Evolutionary conservation across 2,797 vertebrate genomes (phyloP).

Genomic region (Rhinoraja longicauda): DNA sequence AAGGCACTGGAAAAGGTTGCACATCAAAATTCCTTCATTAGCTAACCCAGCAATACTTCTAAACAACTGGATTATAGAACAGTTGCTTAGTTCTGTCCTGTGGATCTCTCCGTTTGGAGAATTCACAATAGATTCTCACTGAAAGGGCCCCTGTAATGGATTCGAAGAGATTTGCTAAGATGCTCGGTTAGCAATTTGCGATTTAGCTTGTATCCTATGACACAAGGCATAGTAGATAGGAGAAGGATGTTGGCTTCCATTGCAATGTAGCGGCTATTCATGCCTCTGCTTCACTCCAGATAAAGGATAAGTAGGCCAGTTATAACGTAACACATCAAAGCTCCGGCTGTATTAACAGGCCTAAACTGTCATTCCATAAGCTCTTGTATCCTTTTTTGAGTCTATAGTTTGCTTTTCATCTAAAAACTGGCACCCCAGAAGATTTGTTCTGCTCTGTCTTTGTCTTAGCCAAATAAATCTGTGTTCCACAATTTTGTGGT

Average conservation of each 20-base stretch:
- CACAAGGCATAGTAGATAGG: not conserved
- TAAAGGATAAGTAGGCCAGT: conserved; percentile 18
- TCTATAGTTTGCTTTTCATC: conserved; percentile 28
- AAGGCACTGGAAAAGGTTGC: not conserved
- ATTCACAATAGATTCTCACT: conserved; percentile 9
- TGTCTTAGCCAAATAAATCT: conserved; percentile 27
- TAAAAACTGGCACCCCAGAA: conserved; percentile 13
- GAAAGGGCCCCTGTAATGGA: not conserved
- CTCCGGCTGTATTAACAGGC: not conserved
- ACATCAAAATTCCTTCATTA: not conserved
- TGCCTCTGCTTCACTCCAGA: not conserved
- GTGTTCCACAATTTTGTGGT: conserved; percentile 23
- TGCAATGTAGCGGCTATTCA: not conserved
- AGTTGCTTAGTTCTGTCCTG: not conserved
- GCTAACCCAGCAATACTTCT: not conserved
- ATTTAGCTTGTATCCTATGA: not conserved
- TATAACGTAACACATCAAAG: not conserved
- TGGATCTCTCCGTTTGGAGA: conserved; percentile 5
- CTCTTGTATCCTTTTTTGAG: conserved; percentile 30
- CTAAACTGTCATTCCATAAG: conserved; percentile 9
- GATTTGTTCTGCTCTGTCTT: not conserved
- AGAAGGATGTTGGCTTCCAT: not conserved
- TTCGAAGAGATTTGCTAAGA: conserved; percentile 8
- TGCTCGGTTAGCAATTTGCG: not conserved
- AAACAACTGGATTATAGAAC: not conserved